Percentiles rank a stretch among this genome's conserved stretches.
phyloP scores from a whole-genome alignment of 2,888 invertebrate genomes.

The Sepiola atlantica region DNA sequence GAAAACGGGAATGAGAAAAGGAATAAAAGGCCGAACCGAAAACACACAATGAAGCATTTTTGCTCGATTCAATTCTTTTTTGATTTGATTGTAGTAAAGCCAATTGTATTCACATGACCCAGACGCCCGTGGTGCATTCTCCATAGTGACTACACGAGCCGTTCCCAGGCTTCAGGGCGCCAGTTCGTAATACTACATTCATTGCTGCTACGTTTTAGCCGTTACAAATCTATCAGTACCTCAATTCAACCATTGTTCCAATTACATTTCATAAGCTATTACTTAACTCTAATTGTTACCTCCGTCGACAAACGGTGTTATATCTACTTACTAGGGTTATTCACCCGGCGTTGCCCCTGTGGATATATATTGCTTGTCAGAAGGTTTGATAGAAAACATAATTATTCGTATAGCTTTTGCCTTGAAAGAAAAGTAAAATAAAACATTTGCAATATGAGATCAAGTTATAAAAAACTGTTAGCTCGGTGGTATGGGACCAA shows the following conservation, averaged over 20 bases:
- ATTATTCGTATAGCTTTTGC: no score
- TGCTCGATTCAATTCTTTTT: neutral
- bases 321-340: no score
- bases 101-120: slow-evolving; percentile 32
- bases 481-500: no score
- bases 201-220: neutral
- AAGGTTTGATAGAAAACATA: no score
- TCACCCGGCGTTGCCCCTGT: no score
- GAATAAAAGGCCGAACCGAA: neutral
- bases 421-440: no score
- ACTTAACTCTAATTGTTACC: neutral
- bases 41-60: neutral
- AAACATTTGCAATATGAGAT: no score
- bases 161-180: neutral
- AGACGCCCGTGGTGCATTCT: neutral
- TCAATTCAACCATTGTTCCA: neutral
- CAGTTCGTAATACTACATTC: neutral
- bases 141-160: neutral
- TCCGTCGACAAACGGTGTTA: no score
- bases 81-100: slow-evolving; percentile 2
- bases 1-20: neutral
- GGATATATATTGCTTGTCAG: no score
- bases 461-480: no score
- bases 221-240: neutral
- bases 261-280: neutral